A percentile compares a stretch with the other conserved stretches of the same genome.
phyloP scores from a whole-genome alignment of 2,888 invertebrate genomes.

The Lapara coniferarum region DNA sequence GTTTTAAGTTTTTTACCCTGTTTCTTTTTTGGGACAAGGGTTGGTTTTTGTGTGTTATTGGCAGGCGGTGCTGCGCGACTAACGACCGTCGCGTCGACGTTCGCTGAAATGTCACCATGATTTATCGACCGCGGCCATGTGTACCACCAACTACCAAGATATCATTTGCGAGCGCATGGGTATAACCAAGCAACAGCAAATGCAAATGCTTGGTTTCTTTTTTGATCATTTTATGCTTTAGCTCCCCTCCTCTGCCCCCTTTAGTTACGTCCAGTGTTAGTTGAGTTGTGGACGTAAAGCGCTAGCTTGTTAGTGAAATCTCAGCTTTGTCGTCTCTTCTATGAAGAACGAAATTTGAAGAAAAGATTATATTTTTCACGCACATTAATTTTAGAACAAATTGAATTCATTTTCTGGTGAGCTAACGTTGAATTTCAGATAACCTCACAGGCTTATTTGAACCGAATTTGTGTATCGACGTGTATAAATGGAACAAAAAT shows the following conservation, averaged over 20 bases:
- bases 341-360: no score
- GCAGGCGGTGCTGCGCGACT: constrained; percentile 56
- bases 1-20: constrained; percentile 17
- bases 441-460: constrained; percentile 63
- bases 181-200: neutral
- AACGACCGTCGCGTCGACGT: constrained; percentile 63
- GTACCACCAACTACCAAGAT: constrained; percentile 19
- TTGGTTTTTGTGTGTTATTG: constrained; percentile 66
- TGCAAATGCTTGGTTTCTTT: neutral
- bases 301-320: neutral
- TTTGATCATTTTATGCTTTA: neutral
- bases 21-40: constrained; percentile 26
- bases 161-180: constrained; percentile 15
- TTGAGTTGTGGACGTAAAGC: neutral
- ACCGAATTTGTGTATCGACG: constrained; percentile 66
- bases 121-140: constrained; percentile 51
- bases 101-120: constrained; percentile 69
- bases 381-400: constrained; percentile 36
- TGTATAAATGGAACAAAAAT: constrained; percentile 58
- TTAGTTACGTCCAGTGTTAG: neutral
- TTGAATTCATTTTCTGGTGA: constrained; percentile 48
- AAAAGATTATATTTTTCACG: neutral
- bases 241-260: neutral
- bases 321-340: neutral
- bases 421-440: constrained; percentile 61